Percentiles rank a stretch among this genome's conserved stretches.
These are phyloP conservation scores for Xestia ashworthii DNA, from an alignment of 2,888 invertebrate species.

Conservation along the genomic window DNA sequence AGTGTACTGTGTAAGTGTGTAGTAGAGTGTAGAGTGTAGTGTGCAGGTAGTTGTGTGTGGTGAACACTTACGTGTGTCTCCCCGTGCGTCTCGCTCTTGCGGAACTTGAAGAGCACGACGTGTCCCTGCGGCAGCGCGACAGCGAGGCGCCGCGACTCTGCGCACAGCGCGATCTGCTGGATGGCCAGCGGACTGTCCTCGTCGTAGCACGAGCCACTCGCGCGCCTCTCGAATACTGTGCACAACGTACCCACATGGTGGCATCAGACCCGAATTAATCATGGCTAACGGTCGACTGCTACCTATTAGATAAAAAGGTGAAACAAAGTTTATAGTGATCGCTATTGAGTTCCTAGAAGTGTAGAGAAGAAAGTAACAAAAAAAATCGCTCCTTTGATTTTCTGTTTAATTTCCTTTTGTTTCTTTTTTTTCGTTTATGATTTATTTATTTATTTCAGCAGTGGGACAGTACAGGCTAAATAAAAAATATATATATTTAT, in stretches of 20 bases:
- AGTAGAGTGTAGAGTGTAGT: no score
- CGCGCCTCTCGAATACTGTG: slow-evolving; percentile 84
- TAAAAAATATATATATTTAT: no score
- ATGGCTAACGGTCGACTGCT: neutral
- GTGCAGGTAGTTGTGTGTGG: no score
- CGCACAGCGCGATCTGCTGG: slow-evolving; percentile 88
- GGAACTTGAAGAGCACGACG: slow-evolving; percentile 98
- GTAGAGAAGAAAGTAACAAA: no score
- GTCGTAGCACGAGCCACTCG: slow-evolving; percentile 58
- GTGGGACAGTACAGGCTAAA: no score
- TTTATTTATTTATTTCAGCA: no score
- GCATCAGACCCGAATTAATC: neutral
- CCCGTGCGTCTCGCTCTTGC: slow-evolving; percentile 96
- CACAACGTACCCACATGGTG: neutral
- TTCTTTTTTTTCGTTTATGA: no score
- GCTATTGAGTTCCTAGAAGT: neutral
- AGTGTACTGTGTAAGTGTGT: no score
- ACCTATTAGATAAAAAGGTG: neutral
- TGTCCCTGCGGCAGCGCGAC: slow-evolving; percentile 98
- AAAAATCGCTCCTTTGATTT: neutral
- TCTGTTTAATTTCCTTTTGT: no score
- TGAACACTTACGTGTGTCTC: slow-evolving; percentile 93
- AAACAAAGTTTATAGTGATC: neutral
- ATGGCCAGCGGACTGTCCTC: slow-evolving; percentile 95
- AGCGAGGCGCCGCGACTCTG: slow-evolving; percentile 96